A percentile compares a stretch with the other conserved stretches of the same genome.
phyloP scores from a whole-genome alignment of 2,113 vertebrate species.

The Mastomys coucha region DNA sequence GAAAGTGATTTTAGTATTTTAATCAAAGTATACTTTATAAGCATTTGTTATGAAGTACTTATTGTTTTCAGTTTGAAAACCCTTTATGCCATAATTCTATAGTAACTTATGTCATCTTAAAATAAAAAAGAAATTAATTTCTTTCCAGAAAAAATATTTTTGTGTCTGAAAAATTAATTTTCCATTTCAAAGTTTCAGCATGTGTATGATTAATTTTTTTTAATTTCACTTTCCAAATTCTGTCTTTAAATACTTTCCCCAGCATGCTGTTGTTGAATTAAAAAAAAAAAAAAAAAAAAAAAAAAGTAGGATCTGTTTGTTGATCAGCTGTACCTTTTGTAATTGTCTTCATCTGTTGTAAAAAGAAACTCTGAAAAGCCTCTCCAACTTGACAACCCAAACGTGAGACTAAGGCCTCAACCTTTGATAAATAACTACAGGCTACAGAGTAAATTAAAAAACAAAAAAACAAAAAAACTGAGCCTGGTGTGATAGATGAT shows the following conservation, averaged over 20 bases:
- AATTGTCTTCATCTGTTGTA: neutral
- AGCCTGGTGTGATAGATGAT: neutral
- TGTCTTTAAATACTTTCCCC: neutral
- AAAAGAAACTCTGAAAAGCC: neutral
- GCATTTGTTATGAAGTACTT: neutral
- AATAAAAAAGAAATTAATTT: neutral
- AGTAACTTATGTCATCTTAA: neutral
- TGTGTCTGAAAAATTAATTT: neutral
- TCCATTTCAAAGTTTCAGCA: neutral
- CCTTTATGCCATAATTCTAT: neutral
- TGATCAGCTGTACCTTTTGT: neutral
- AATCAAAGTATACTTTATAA: neutral
- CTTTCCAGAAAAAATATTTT: neutral
- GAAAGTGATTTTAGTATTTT: slow-evolving; percentile 36
- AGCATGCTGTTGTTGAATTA: neutral
- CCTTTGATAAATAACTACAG: neutral
- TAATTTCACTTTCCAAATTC: neutral
- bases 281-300: neutral
- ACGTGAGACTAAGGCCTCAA: neutral
- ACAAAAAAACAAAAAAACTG: too few relatives aligned
- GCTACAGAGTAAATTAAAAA: neutral
- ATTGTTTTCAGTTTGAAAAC: slow-evolving; percentile 10
- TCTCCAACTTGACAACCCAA: neutral
- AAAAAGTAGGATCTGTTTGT: neutral
- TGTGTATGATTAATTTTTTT: neutral